Conservation (phyloP, 2,888 invertebrate genomes). For the Galerucella calmariensis region DNA sequence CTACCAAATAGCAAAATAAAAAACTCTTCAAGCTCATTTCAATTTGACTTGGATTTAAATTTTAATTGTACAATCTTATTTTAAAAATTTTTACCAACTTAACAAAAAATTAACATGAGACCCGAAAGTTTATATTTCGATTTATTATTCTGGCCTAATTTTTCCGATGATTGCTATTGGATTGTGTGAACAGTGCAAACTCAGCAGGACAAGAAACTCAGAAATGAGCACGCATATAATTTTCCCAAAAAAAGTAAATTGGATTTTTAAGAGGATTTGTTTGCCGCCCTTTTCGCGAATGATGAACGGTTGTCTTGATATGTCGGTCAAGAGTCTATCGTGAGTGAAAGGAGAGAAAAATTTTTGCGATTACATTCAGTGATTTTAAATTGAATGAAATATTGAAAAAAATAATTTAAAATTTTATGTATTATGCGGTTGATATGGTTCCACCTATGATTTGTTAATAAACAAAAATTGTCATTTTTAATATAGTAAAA, state of each 20-base stretch:
- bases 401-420: too few relatives aligned
- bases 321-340: conserved; percentile 19
- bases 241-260: conserved; percentile 26
- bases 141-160: conserved; percentile 4
- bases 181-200: conserved; percentile 47
- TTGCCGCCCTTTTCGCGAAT: conserved; percentile 12
- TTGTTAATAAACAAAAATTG: neutral
- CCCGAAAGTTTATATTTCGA: neutral
- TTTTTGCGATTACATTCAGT: neutral
- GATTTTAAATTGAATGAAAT: too few relatives aligned
- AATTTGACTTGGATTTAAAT: too few relatives aligned
- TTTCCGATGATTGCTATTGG: conserved; percentile 21
- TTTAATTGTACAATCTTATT: too few relatives aligned
- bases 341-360: neutral
- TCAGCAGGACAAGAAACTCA: conserved; percentile 43
- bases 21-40: too few relatives aligned
- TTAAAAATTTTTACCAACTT: neutral
- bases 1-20: too few relatives aligned
- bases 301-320: conserved; percentile 9
- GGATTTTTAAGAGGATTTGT: conserved; percentile 30
- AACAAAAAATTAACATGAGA: neutral
- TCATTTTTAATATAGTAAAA: too few relatives aligned
- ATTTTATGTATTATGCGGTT: too few relatives aligned
- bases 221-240: conserved; percentile 39
- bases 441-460: neutral